Base-by-base conservation (phyloP, 2,888 invertebrate species). In the Dascillus cervinus region DNA sequence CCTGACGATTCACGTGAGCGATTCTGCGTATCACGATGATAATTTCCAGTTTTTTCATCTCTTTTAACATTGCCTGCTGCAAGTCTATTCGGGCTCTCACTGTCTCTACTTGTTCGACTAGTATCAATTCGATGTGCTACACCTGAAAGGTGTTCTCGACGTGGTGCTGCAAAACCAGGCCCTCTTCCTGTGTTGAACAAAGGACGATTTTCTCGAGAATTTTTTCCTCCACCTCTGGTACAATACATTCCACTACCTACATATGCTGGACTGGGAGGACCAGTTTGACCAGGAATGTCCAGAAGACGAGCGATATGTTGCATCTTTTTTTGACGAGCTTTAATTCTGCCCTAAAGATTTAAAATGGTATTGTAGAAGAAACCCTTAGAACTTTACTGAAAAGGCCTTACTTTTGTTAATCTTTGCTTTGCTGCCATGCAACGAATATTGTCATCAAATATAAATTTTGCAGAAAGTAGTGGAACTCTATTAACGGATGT, bases 351-450 rank as follows among this genome's bases (percentile, higher is more conserved):
- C 77, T 87, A 55, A 3, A 51, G 51, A 39, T 17, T n/a, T 6
- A 17, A 6, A 17, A 17, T 17, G 4, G 8, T 8, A 8, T 8
- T 17, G 4, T 17, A 17, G 4, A 17, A 17, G 4, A 17, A 6
- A 17, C 8, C 4, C 4, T 17, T 6, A 8, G 5, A 17, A 17
- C 8, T 17, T 6, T 22, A 29, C 8, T 9, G 3, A 15, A 8
- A 27, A n/a, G n/a, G n/a, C n/a, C 26, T 37, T 58, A 84, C 86
- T 85, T 88, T 82, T 1, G 79, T 79, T 3, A 82, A 64, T 21
- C 81, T 63, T 63, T 97, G 97, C 56, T 96, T 97, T 12, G 97
- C 97, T 10, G 97, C 96, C 95, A 97, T 95, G 58, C 96, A 97
- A 14, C 97, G 75, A 47, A 98, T 98, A 60, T 97, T 96, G 69